phyloP scores from a whole-genome alignment of 2,797 vertebrate species.

The Microchirus variegatus region DNA sequence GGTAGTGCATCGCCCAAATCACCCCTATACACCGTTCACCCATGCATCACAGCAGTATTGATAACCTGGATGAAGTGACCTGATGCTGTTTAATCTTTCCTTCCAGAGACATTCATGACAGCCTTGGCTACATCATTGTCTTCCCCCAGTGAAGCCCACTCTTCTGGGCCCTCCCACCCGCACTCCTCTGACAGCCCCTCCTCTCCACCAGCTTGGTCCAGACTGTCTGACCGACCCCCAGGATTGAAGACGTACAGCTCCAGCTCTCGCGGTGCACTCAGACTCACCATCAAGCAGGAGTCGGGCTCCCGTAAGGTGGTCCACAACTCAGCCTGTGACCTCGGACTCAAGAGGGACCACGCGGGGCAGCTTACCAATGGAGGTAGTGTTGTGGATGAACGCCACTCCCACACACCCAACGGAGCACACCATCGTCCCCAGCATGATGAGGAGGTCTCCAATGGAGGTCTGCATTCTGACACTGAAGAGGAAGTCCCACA shows the following conservation, averaged over 20 bases:
- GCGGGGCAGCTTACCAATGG: conserved; percentile 75
- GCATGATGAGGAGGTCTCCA: conserved; percentile 38
- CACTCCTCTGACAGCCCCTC: conserved; percentile 66
- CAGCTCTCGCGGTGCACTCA: conserved; percentile 80
- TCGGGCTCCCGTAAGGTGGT: conserved; percentile 83
- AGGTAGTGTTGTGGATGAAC: conserved; percentile 40
- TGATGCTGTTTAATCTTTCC: neutral
- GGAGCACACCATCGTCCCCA: conserved; percentile 32
- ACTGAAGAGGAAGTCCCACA: conserved; percentile 35
- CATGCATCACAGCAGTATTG: too few species aligned
- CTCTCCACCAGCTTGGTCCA: conserved; percentile 77
- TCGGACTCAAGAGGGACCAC: conserved; percentile 72
- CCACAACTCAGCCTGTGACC: conserved; percentile 79
- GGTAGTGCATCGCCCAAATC: too few species aligned
- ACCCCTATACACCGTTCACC: too few species aligned
- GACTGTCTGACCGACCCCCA: conserved; percentile 80
- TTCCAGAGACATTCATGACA: conserved; percentile 77
- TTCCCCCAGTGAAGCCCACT: conserved; percentile 44
- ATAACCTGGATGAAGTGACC: neutral
- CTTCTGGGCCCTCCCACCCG: conserved; percentile 37
- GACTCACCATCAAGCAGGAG: conserved; percentile 87
- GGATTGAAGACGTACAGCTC: conserved; percentile 85
- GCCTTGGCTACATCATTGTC: conserved; percentile 67
- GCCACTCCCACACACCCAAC: conserved; percentile 45
- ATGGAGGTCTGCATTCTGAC: conserved; percentile 32